A percentile compares a stretch with the other conserved stretches of the same genome.
Conservation (phyloP, 2,797 vertebrate genomes). For the Glossophaga mutica region DNA sequence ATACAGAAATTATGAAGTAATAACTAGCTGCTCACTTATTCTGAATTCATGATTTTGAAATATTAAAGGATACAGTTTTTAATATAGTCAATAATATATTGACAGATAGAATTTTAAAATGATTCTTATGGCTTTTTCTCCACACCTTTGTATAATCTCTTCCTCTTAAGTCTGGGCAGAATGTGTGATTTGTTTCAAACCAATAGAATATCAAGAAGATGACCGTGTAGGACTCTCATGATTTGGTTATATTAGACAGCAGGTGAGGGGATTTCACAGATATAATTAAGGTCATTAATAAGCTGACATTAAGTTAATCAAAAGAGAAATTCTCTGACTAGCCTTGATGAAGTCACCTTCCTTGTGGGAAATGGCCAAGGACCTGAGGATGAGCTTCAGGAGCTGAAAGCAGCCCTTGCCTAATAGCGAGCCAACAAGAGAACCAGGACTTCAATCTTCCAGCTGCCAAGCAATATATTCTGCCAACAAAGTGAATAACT, state of each 20-base stretch:
- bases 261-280: background rate
- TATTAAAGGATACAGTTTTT: background rate
- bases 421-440: background rate
- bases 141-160: background rate
- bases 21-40: background rate
- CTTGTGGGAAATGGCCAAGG: background rate
- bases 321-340: background rate
- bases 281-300: background rate
- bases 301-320: background rate
- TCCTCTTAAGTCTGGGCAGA: background rate
- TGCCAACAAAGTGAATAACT: background rate
- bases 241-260: background rate
- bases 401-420: background rate
- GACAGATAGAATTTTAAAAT: background rate
- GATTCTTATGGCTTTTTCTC: background rate
- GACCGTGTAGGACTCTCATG: background rate
- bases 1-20: background rate
- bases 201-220: background rate
- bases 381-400: background rate
- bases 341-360: background rate
- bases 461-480: background rate
- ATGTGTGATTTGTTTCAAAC: background rate
- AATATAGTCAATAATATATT: background rate
- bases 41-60: background rate
- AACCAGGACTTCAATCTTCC: background rate